phyloP scores from a whole-genome alignment of 2,888 invertebrate species.

The Urechis unicinctus region DNA sequence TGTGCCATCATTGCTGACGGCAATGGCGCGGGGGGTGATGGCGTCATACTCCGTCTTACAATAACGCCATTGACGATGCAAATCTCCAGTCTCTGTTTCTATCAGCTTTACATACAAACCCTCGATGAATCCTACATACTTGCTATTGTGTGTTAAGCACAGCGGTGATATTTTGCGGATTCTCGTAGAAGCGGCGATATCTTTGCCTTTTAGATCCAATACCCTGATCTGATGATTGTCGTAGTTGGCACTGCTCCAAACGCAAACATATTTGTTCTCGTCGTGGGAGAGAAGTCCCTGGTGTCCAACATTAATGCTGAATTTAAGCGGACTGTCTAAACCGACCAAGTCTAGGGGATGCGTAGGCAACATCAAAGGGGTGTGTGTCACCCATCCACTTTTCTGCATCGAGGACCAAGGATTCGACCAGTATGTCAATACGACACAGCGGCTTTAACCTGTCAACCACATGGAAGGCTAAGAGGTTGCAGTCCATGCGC shows the following conservation, averaged over 20 bases:
- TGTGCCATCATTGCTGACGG: conserved; percentile 6
- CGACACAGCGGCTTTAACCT: conserved; percentile 3
- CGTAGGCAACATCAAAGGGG: conserved; percentile 14
- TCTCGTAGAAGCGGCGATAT: too few relatives aligned
- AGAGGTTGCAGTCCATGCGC: too few relatives aligned
- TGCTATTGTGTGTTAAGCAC: too few relatives aligned
- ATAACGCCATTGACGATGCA: too few relatives aligned
- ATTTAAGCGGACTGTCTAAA: conserved; percentile 14
- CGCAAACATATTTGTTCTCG: conserved; percentile 10
- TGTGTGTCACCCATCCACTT: conserved; percentile 8
- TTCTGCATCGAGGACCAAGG: conserved; percentile 9
- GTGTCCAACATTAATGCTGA: conserved; percentile 10
- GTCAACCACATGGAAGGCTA: too few relatives aligned
- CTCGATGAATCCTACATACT: background rate
- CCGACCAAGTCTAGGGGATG: conserved; percentile 5
- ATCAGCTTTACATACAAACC: too few relatives aligned
- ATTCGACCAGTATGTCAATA: too few relatives aligned
- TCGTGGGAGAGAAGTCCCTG: conserved; percentile 12
- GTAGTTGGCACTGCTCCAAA: too few relatives aligned
- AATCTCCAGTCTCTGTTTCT: too few relatives aligned
- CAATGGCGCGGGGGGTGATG: conserved; percentile 6
- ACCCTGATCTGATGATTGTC: too few relatives aligned
- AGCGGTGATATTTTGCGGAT: too few relatives aligned
- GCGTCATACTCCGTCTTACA: conserved; percentile 7
- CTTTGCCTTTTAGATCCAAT: too few relatives aligned